Evolutionary conservation across 2,888 invertebrate species (phyloP), one percentile per base, ranked within the genome.

Genomic region (Trachelus iudaicus): DNA sequence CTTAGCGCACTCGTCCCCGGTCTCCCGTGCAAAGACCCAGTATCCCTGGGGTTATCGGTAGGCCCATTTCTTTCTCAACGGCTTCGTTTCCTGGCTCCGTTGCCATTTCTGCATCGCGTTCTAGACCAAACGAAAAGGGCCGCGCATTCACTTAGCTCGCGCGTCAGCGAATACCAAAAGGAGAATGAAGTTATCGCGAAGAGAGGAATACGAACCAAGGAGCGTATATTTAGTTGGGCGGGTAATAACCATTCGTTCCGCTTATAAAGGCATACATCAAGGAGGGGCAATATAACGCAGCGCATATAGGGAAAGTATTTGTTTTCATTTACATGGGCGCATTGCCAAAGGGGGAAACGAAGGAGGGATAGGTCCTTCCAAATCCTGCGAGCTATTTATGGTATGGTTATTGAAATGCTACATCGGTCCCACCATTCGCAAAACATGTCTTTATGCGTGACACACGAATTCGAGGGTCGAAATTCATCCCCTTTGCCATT

Each of bases 251-350:
- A 89, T 89, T 89, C 89, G 88, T 89, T 89, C 84, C 86, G 88
- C 87, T 89, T 89, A 89, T 89, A 89, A 88, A 88, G 84, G 86
- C 87, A 88, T 89, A 85, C 86, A 89, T 89, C 89, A 89, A 88
- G 88, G 78, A 87, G 87, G 13, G 56, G 89, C 87, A 89, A 89
- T 23, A 56, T 89, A 89, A 89, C 82, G 83, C 76, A 79, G 80
- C 80, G 80, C 77, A 75, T 37, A n/a, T 37, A 74, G 34, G 81
- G 82, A 84, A 86, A 87, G 87, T 89, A 89, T 89, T 90, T 89
- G 89, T 90, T 89, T 89, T 90, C 89, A 89, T 90, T 90, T 89
- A 86, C 88, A 89, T 89, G 88, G 88, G 90, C 90, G 81, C 84
- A 81, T 79, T 86, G 89, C 89, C 90, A 90, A 89, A 34, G 35